A percentile compares a stretch with the other conserved stretches of the same genome.
phyloP scores from a whole-genome alignment of 2,113 vertebrate species.

The Gavia stellata region DNA sequence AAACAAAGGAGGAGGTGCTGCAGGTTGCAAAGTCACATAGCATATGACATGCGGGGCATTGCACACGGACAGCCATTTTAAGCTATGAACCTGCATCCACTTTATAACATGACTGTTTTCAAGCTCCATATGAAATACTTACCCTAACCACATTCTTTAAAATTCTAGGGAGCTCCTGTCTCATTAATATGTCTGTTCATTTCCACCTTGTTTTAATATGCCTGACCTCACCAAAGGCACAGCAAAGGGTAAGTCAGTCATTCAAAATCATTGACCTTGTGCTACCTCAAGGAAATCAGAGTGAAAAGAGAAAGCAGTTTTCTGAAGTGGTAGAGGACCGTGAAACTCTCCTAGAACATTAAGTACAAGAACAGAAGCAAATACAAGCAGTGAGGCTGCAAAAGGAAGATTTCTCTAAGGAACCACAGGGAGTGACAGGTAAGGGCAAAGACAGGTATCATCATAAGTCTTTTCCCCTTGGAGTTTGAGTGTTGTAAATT shows the following conservation, averaged over 20 bases:
- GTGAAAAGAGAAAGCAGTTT: background rate
- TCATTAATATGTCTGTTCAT: background rate
- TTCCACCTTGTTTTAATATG: background rate
- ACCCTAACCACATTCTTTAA: background rate
- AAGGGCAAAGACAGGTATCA: background rate
- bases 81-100: background rate
- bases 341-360: background rate
- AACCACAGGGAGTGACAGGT: background rate
- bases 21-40: background rate
- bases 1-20: background rate
- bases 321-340: background rate
- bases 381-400: background rate
- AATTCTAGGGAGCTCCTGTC: background rate
- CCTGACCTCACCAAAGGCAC: background rate
- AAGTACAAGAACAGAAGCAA: background rate
- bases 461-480: background rate
- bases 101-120: background rate
- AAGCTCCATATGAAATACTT: background rate
- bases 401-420: background rate
- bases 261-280: background rate
- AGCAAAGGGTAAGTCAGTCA: background rate
- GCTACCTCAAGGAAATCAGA: background rate
- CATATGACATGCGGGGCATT: accelerated
- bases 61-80: background rate
- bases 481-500: background rate